A percentile compares a stretch with the other conserved stretches of the same genome.
These are phyloP conservation scores for Silvanus unidentatus DNA, from an alignment of 2,888 invertebrate species.

Conservation along the genomic window DNA sequence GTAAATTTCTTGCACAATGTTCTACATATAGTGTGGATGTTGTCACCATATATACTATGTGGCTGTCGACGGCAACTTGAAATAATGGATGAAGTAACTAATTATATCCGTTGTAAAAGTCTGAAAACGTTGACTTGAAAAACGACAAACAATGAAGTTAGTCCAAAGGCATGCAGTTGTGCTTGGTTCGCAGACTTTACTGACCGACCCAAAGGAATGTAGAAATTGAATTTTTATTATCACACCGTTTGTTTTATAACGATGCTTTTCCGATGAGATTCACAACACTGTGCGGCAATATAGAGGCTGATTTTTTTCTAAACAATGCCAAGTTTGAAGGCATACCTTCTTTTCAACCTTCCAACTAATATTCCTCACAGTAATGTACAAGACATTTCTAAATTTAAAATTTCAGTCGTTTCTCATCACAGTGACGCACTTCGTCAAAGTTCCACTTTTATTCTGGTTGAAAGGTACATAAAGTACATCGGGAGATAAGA, in stretches of 20 bases:
- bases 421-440: too few relatives aligned
- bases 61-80: constrained; percentile 21
- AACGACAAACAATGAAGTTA: constrained; percentile 30
- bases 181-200: constrained; percentile 16
- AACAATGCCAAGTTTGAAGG: too few relatives aligned
- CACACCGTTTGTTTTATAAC: constrained; percentile 35
- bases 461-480: too few relatives aligned
- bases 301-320: too few relatives aligned
- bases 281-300: too few relatives aligned
- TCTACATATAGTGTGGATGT: constrained; percentile 16
- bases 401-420: too few relatives aligned
- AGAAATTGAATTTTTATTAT: constrained; percentile 45
- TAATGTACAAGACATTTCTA: too few relatives aligned
- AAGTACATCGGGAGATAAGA: too few relatives aligned
- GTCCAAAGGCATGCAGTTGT: constrained; percentile 24
- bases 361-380: too few relatives aligned
- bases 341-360: too few relatives aligned
- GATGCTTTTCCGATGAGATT: too few relatives aligned
- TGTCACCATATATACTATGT: constrained; percentile 18
- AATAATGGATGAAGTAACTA: constrained; percentile 42
- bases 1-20: constrained; percentile 12
- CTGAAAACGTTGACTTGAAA: constrained; percentile 29
- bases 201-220: constrained; percentile 35
- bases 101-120: constrained; percentile 40
- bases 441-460: too few relatives aligned